phyloP scores from a whole-genome alignment of 2,113 vertebrate genomes.

The Scolopax mira region DNA sequence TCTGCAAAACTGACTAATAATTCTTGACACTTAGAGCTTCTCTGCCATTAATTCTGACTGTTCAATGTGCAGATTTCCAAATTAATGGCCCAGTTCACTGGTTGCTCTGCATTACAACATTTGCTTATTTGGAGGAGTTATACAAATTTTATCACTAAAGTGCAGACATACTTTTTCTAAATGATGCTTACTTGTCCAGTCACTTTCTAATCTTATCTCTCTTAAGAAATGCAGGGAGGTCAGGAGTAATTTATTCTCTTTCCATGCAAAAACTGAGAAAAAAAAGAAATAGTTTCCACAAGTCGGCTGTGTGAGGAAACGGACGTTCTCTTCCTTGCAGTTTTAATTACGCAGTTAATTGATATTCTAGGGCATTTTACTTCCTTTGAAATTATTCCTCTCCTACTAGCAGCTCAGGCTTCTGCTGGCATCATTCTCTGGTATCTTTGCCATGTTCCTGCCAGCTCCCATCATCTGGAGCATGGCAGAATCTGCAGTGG shows the following conservation, averaged over 20 bases:
- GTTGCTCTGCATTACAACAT: background rate
- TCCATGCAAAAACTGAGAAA: background rate
- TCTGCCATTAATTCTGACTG: background rate
- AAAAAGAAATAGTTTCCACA: background rate
- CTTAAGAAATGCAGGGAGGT: background rate
- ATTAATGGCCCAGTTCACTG: background rate
- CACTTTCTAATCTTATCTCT: background rate
- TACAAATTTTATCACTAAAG: background rate
- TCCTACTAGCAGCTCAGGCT: background rate
- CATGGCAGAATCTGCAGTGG: background rate
- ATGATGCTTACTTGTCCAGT: background rate
- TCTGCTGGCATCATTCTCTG: background rate
- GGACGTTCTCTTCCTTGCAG: background rate
- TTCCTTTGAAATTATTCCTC: background rate
- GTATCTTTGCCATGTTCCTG: background rate
- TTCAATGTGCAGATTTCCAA: background rate
- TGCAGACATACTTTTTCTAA: background rate
- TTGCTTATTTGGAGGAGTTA: background rate
- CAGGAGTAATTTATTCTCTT: background rate
- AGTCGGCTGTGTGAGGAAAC: background rate
- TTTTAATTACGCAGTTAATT: background rate
- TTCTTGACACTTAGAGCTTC: background rate
- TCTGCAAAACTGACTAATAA: background rate
- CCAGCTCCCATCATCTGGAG: background rate
- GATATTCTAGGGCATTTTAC: background rate